Base-by-base conservation (phyloP, 2,888 invertebrate genomes). In the Yponomeuta evonymella region DNA sequence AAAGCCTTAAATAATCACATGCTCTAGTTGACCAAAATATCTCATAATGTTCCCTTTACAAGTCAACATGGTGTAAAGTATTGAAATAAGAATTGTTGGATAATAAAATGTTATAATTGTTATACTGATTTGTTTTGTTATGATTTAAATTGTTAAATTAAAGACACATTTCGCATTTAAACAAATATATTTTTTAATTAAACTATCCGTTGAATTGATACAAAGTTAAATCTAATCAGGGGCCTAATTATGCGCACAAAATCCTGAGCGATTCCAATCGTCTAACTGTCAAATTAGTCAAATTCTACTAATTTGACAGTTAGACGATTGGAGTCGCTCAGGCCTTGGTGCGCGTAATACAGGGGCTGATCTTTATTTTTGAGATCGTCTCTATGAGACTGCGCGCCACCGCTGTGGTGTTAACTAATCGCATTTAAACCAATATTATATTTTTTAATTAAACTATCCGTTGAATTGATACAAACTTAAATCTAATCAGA, bases 341-440 rank as follows among this genome's bases (percentile, higher is more conserved):
- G 23, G 23, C 1, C 23, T 23, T 23, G 23, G 23, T 23, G 23
- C 23, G 23, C 23, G 23, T 23, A 23, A 23, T 23, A 23, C 23
- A 23, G 23, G 23, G 23, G 23, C 23, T 43, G 48, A 51, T 11
- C 29, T 36, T 36, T n/a, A 8, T 70, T 43, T 43, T 43, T 6
- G 43, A 9, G 11, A 15, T n/a, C 33, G 29, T n/a, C 23, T 67
- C 30, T 10, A 90, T 73, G 70, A 90, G 89, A 71, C 82, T 86
- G 36, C 87, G 79, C 0, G 92, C n/a, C n/a, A n/a, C n/a, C n/a
- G n/a, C n/a, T n/a, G n/a, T n/a, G n/a, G n/a, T n/a, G n/a, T n/a
- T n/a, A n/a, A n/a, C n/a, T n/a, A n/a, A n/a, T n/a, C n/a, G n/a
- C n/a, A n/a, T n/a, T n/a, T n/a, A n/a, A 51, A 51, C 51, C 51